Base-by-base conservation (phyloP, 2,113 vertebrate species). In the Rhabdornis inornatus region DNA sequence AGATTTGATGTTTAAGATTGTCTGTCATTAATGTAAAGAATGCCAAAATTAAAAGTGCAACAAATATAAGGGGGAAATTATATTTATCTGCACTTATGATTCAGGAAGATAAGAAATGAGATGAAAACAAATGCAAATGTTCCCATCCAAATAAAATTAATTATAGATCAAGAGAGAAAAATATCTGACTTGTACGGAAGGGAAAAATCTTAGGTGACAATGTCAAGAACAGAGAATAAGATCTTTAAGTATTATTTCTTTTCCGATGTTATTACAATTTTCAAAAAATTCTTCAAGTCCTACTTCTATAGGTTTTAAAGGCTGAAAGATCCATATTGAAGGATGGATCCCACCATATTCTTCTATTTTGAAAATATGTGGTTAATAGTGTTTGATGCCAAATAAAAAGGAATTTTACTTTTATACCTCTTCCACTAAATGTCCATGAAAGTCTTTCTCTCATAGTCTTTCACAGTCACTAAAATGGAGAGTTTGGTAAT, bases 291-390 rank as follows among this genome's bases (percentile, higher is more conserved):
- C 12, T 71, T 71, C 21, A 50, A 5, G 25, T 60, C 7, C 23
- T 70, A 20, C 11, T 56, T 76, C 35, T 53, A 6, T 2, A 9
- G 47, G 2, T 42, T 84, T 77, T 81, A 63, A 70, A 82, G 9
- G 12, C 4, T 53, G 40, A 42, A 42, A 13, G 40, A 42, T 42
- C 40, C 40, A 15, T 42, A 10, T 15, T 61, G 55, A 79, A 74
- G n/a, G 30, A 44, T n/a, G 9, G 3, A 61, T 70, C 14, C 11
- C 20, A 30, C 7, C 5, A 4, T 4, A 44, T 0, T 2, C 8
- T 88, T 78, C 47, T 53, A 0, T 59, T 90, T 75, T 83, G 18
- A 66, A 92, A 70, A 22, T 3, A 19, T 49, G 19, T 1, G 13
- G 3, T 57, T 81, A 78, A 50, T 24, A 17, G 5, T 45, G 25